Conservation (phyloP, 2,113 vertebrate genomes). For the Porphyrio hochstetteri region DNA sequence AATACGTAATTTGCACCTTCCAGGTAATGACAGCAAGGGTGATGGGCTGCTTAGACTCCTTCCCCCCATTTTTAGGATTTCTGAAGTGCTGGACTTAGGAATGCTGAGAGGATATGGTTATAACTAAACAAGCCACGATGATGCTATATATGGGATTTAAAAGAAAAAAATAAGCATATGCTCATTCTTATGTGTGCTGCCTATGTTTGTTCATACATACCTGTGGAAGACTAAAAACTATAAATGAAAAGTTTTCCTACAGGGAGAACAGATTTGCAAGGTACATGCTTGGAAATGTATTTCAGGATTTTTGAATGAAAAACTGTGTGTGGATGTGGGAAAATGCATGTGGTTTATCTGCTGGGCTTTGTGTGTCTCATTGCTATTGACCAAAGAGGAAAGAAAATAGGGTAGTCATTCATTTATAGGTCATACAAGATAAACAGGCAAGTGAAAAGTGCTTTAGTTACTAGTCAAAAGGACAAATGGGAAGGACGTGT, state of each 20-base stretch:
- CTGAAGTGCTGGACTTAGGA: not conserved
- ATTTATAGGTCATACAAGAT: not conserved
- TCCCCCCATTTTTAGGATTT: rapidly evolving
- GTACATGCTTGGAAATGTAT: not conserved
- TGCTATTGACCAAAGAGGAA: not conserved
- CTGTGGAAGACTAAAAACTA: not conserved
- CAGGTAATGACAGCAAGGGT: not conserved
- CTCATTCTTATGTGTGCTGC: not conserved
- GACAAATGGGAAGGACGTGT: not conserved
- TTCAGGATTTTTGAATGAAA: not conserved
- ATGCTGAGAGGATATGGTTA: not conserved
- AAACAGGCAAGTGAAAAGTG: not conserved
- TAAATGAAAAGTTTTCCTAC: not conserved
- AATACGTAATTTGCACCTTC: not conserved
- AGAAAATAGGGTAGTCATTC: not conserved
- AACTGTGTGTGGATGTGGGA: not conserved
- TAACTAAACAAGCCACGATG: not conserved
- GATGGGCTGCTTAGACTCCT: not conserved
- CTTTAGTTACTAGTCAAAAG: not conserved
- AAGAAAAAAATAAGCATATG: no score
- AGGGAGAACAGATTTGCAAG: not conserved
- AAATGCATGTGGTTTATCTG: not conserved
- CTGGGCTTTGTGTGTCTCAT: not conserved
- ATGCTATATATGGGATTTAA: not conserved
- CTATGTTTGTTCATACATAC: not conserved